Evolutionary conservation across 2,797 vertebrate species (phyloP).

Genomic region (Chaenodraco wilsoni): DNA sequence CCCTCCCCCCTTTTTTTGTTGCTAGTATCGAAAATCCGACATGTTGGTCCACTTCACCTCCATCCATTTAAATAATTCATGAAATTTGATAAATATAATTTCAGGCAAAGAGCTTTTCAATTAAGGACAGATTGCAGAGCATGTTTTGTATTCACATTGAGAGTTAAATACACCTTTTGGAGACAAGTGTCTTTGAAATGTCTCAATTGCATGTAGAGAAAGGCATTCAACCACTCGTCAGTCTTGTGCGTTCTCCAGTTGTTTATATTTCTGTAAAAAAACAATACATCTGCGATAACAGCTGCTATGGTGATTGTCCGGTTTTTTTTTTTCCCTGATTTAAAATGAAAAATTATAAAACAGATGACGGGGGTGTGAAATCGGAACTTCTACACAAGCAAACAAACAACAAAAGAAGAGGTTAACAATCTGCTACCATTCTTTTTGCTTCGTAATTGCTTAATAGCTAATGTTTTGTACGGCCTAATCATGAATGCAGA

Average conservation of each 20-base stretch:
- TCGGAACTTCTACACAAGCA: neutral
- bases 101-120: slow-evolving; percentile 75
- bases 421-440: neutral
- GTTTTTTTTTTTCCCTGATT: slow-evolving; percentile 1
- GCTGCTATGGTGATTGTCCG: neutral
- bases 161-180: slow-evolving; percentile 52
- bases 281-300: neutral
- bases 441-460: neutral
- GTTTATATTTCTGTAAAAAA: neutral
- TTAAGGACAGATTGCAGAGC: slow-evolving; percentile 63
- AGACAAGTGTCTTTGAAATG: slow-evolving; percentile 50
- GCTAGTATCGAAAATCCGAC: slow-evolving; percentile 61
- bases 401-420: neutral
- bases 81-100: slow-evolving; percentile 69
- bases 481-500: too few species aligned
- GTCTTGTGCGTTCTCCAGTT: neutral
- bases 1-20: neutral
- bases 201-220: slow-evolving; percentile 55
- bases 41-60: slow-evolving; percentile 61
- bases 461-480: too few species aligned
- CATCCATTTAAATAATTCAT: slow-evolving; percentile 79
- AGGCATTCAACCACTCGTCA: neutral
- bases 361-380: neutral
- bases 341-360: slow-evolving; percentile 1
- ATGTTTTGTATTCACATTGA: slow-evolving; percentile 36